Evolutionary conservation across 2,888 invertebrate genomes (phyloP).

Genomic region (Leucozona laternaria): DNA sequence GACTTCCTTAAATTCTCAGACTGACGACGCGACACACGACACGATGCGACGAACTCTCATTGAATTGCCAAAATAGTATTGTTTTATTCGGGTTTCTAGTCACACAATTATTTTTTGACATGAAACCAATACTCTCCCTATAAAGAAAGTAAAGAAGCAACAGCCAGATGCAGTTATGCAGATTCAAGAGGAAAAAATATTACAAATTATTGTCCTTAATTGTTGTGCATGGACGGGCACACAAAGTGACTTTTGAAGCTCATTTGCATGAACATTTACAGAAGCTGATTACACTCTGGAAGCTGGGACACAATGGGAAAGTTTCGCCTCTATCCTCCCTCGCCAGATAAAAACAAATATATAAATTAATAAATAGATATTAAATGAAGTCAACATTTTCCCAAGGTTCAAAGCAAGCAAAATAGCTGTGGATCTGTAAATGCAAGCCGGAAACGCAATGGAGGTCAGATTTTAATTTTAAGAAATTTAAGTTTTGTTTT

Average conservation of each 20-base stretch:
- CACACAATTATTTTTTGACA: neutral
- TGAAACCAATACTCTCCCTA: neutral
- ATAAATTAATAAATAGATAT: constrained; percentile 38
- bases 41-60: too few relatives aligned
- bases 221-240: constrained; percentile 31
- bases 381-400: constrained; percentile 21
- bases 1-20: too few relatives aligned
- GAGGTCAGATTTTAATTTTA: constrained; percentile 35
- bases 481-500: constrained; percentile 1
- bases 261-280: constrained; percentile 66
- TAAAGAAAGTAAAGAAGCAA: neutral
- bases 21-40: too few relatives aligned
- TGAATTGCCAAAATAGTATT: too few relatives aligned
- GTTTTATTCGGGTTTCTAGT: too few relatives aligned
- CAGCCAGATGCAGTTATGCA: neutral
- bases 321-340: neutral
- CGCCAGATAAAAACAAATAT: constrained; percentile 11
- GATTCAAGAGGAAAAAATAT: constrained; percentile 15
- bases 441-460: neutral
- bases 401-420: neutral
- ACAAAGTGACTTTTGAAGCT: constrained; percentile 48
- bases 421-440: neutral
- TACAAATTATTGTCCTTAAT: constrained; percentile 56
- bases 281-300: constrained; percentile 51
- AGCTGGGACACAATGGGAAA: constrained; percentile 42